A percentile compares a stretch with the other conserved stretches of the same genome.
phyloP scores from a whole-genome alignment of 2,113 vertebrate species.

The Prochilodus magdalenae region DNA sequence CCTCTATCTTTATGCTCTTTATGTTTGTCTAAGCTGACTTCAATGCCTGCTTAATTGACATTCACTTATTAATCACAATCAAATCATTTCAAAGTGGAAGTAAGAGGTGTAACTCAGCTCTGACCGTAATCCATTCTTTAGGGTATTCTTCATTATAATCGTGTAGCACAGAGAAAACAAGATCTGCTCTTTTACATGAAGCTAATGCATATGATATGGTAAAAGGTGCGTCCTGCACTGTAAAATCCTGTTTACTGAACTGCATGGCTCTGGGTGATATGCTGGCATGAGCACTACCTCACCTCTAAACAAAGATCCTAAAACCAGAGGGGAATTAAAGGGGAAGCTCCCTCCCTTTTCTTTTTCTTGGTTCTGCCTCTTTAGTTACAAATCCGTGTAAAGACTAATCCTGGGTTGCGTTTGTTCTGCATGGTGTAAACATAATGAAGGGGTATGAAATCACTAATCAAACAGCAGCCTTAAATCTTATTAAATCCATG shows the following conservation, averaged over 20 bases:
- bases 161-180: conserved; percentile 33
- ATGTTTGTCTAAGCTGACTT: conserved; percentile 35
- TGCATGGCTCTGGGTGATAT: conserved; percentile 6
- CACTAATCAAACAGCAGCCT: background rate
- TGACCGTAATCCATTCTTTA: conserved; percentile 45
- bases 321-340: background rate
- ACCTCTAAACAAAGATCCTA: background rate
- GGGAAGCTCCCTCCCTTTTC: background rate
- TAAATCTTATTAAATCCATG: background rate
- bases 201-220: background rate
- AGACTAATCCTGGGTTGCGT: background rate
- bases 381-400: background rate
- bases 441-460: background rate
- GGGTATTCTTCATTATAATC: conserved; percentile 46
- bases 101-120: conserved; percentile 12
- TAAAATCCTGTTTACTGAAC: background rate
- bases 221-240: background rate
- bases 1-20: conserved; percentile 7
- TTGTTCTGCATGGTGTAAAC: background rate
- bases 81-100: conserved; percentile 26
- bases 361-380: background rate
- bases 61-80: conserved; percentile 27
- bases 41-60: conserved; percentile 44
- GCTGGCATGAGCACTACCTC: background rate
- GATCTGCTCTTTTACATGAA: conserved; percentile 13